phyloP scores from a whole-genome alignment of 2,113 vertebrate species.

The Alosa alosa region DNA sequence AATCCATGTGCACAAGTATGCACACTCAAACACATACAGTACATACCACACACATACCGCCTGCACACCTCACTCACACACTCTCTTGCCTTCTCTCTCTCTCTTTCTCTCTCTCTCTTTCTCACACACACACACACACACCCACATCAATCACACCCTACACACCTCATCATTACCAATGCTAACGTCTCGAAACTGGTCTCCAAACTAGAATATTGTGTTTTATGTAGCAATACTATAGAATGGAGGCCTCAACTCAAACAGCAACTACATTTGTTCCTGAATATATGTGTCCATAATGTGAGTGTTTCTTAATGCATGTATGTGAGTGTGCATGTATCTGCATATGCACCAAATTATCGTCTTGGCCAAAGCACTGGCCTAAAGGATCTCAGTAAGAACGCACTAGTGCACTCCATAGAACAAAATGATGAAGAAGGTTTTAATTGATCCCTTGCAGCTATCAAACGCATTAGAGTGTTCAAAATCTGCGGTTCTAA shows the following conservation, averaged over 20 bases:
- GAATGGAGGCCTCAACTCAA: not conserved
- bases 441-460: too few relatives aligned
- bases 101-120: not conserved
- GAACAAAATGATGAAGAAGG: too few relatives aligned
- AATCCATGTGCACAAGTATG: not conserved
- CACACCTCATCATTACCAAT: not conserved
- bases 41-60: not conserved
- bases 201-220: too few relatives aligned
- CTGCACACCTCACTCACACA: not conserved
- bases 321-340: constrained; percentile 9
- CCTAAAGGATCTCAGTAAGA: not conserved
- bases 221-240: not conserved
- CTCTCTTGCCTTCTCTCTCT: not conserved
- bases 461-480: too few relatives aligned
- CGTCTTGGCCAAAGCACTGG: not conserved
- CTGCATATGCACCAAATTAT: not conserved
- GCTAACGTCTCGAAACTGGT: not conserved
- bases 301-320: constrained; percentile 8
- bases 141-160: not conserved
- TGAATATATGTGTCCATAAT: constrained; percentile 8
- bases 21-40: constrained; percentile 31
- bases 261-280: not conserved
- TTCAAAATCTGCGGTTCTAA: not conserved
- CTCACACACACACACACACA: not conserved
- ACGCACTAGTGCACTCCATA: not conserved